Evolutionary conservation across 1,140 invertebrate species (phyloP).

Genomic region (Papilio glaucus): DNA sequence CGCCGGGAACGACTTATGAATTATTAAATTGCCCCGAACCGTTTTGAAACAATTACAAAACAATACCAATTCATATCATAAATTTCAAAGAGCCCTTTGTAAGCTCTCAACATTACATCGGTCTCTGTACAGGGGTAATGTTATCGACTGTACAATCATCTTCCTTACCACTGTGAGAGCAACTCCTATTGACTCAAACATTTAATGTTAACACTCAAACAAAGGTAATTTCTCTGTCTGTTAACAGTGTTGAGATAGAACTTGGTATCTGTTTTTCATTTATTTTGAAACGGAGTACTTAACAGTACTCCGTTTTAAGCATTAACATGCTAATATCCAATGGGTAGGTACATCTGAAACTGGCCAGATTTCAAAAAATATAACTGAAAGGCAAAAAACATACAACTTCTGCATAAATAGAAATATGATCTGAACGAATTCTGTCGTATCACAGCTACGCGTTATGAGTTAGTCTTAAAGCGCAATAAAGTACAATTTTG

Average conservation of each 20-base stretch:
- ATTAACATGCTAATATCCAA: too few species aligned
- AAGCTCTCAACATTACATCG: conserved; percentile 57
- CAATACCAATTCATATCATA: conserved; percentile 79
- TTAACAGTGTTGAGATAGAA: too few species aligned
- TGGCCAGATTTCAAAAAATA: too few species aligned
- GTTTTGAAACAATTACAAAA: conserved; percentile 79
- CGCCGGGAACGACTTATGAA: conserved; percentile 77
- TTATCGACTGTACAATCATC: conserved; percentile 44
- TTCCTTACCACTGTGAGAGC: conserved; percentile 1
- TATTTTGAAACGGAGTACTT: too few species aligned
- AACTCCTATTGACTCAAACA: not conserved
- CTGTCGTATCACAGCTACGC: too few species aligned
- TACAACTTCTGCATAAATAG: not conserved
- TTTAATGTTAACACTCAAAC: not conserved
- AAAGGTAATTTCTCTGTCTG: not conserved
- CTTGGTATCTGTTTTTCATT: too few species aligned
- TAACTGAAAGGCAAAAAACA: not conserved
- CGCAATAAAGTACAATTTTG: not conserved
- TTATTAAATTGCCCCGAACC: conserved; percentile 71
- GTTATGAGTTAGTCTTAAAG: not conserved
- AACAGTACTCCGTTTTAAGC: too few species aligned
- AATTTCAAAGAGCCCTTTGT: conserved; percentile 72
- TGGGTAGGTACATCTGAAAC: too few species aligned
- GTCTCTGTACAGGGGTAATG: conserved; percentile 38
- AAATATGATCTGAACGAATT: not conserved